A percentile compares a stretch with the other conserved stretches of the same genome.
phyloP scores from a whole-genome alignment of 1,140 invertebrate species.

The Hylaeus anthracinus region DNA sequence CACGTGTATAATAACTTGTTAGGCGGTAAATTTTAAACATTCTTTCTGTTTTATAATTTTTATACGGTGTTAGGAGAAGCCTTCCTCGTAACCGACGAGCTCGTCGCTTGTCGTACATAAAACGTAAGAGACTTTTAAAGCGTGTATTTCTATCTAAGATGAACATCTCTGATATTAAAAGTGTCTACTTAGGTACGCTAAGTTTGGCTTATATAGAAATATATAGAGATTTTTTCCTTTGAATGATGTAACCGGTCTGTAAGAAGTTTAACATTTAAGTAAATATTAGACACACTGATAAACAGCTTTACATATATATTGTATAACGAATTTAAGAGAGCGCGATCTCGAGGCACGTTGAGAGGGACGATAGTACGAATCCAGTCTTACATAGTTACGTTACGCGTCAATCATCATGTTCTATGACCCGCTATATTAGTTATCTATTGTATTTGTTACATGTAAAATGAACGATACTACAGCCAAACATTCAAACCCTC shows the following conservation, averaged over 20 bases:
- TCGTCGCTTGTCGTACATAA: conserved; percentile 47
- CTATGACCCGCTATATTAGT: conserved; percentile 72
- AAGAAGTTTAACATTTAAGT: conserved; percentile 58
- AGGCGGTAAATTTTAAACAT: conserved; percentile 66
- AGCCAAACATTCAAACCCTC: conserved; percentile 67
- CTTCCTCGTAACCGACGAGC: conserved; percentile 53
- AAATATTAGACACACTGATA: conserved; percentile 51
- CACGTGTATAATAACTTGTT: conserved; percentile 66
- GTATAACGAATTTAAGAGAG: conserved; percentile 57
- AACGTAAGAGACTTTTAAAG: conserved; percentile 59
- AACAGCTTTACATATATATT: conserved; percentile 59
- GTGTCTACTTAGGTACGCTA: conserved; percentile 59
- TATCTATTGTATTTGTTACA: conserved; percentile 71
- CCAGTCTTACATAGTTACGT: conserved; percentile 62
- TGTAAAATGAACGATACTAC: conserved; percentile 56
- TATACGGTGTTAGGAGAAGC: conserved; percentile 66
- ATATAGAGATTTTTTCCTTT: conserved; percentile 57
- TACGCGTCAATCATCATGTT: conserved; percentile 70
- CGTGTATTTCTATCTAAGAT: conserved; percentile 63
- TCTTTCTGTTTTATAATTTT: conserved; percentile 72
- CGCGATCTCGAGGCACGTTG: conserved; percentile 27
- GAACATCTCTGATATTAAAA: conserved; percentile 49
- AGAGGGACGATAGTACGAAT: conserved; percentile 53
- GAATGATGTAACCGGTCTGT: conserved; percentile 57
- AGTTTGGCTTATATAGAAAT: conserved; percentile 65